Evolutionary conservation across 2,797 vertebrate species (phyloP).

Genomic region (Hybognathus amarus): DNA sequence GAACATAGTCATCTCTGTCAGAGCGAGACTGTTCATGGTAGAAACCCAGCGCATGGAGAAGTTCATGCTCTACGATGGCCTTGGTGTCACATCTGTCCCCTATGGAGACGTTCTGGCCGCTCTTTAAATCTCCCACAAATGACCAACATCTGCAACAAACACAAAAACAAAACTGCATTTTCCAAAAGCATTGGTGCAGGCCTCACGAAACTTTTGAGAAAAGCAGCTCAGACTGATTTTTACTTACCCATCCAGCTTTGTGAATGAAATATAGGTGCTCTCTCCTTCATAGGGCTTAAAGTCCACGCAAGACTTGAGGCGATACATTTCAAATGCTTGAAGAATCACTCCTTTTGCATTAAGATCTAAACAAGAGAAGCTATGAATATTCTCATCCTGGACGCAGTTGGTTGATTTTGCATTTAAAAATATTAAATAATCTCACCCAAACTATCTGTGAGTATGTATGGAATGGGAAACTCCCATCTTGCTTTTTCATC

Average conservation of each 20-base stretch:
- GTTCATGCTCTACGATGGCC: constrained; percentile 86
- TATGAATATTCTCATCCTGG: neutral
- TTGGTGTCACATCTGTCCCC: constrained; percentile 83
- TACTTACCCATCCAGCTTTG: constrained; percentile 82
- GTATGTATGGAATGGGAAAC: constrained; percentile 89
- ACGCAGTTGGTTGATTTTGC: neutral
- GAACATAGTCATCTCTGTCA: constrained; percentile 89
- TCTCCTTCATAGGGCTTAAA: constrained; percentile 94
- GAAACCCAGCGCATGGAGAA: constrained; percentile 89
- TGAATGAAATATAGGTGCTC: constrained; percentile 82
- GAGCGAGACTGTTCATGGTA: constrained; percentile 89
- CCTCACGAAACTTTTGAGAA: neutral
- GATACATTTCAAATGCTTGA: constrained; percentile 88
- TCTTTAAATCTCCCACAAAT: constrained; percentile 80
- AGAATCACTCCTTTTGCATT: constrained; percentile 95
- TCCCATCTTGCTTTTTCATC: constrained; percentile 81
- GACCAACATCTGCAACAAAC: constrained; percentile 86
- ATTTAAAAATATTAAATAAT: neutral
- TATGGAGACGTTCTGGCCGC: constrained; percentile 86
- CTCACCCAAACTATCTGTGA: constrained; percentile 87
- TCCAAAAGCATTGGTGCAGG: neutral
- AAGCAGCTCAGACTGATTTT: neutral
- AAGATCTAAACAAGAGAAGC: constrained; percentile 73
- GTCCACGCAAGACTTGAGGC: constrained; percentile 89
- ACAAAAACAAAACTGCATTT: neutral